phyloP scores from a whole-genome alignment of 1,140 invertebrate species.

The Agraylea sexmaculata region DNA sequence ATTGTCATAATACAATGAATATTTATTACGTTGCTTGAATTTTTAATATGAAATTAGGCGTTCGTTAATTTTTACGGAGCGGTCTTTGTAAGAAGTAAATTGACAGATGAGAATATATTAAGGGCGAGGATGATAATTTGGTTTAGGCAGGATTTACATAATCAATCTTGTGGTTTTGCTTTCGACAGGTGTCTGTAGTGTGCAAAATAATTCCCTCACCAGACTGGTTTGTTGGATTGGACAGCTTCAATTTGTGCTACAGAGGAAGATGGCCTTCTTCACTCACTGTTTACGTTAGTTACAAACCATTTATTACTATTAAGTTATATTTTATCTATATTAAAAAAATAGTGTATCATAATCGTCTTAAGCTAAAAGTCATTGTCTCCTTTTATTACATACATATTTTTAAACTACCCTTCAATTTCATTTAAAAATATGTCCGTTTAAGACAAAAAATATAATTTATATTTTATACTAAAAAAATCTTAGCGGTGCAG shows the following conservation, averaged over 20 bases:
- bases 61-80: too few species aligned
- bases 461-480: neutral
- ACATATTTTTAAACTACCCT: neutral
- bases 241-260: constrained; percentile 73
- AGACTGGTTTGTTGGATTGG: constrained; percentile 95
- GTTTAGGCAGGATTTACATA: too few species aligned
- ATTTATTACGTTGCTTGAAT: too few species aligned
- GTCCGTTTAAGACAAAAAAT: neutral
- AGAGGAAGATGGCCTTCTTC: constrained; percentile 89
- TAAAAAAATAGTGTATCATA: neutral
- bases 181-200: constrained; percentile 68
- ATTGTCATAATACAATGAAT: too few species aligned
- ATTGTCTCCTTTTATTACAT: neutral
- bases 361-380: neutral
- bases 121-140: too few species aligned
- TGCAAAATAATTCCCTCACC: constrained; percentile 83
- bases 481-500: neutral
- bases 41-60: too few species aligned
- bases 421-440: neutral
- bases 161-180: too few species aligned
- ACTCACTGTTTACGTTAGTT: constrained; percentile 57
- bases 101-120: neutral
- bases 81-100: neutral
- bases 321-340: neutral
- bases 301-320: neutral